Conservation (phyloP, 2,113 vertebrate genomes). For the Cyprinodon variegatus region DNA sequence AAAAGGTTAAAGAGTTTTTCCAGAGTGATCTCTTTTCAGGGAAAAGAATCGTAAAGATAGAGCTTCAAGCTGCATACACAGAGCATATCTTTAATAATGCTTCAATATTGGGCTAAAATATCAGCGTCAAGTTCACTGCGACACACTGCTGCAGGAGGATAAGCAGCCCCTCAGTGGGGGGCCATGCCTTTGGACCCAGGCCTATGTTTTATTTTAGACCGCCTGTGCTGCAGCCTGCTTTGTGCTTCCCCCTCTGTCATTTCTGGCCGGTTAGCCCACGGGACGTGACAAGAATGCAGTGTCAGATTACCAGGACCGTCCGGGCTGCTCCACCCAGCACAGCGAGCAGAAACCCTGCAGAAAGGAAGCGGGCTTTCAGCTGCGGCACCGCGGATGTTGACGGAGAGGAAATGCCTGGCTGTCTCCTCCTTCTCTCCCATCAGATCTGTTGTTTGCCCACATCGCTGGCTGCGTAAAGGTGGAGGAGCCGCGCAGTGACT, state of each 20-base stretch:
- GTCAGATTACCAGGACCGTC: no score
- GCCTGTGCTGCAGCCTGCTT: neutral
- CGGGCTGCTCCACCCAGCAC: conserved; percentile 3
- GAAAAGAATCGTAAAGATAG: no score
- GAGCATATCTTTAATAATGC: no score
- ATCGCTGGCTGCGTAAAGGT: neutral
- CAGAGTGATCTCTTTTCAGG: no score
- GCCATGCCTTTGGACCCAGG: neutral
- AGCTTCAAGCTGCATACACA: no score
- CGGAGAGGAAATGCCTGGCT: conserved; percentile 44
- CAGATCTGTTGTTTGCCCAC: neutral
- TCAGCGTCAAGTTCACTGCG: no score
- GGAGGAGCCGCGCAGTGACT: neutral
- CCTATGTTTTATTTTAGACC: neutral
- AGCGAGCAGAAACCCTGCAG: neutral
- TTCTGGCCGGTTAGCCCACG: neutral
- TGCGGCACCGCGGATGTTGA: neutral
- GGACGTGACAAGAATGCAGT: neutral
- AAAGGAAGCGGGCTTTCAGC: conserved; percentile 16
- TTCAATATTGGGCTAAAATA: no score
- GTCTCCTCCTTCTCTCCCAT: conserved; percentile 28
- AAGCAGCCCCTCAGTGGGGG: neutral
- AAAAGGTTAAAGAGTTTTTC: no score
- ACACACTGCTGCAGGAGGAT: no score
- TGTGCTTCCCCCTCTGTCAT: neutral